phyloP scores from a whole-genome alignment of 92 coral and sea anemone genomes.

The Palythoa caribaeorum region DNA sequence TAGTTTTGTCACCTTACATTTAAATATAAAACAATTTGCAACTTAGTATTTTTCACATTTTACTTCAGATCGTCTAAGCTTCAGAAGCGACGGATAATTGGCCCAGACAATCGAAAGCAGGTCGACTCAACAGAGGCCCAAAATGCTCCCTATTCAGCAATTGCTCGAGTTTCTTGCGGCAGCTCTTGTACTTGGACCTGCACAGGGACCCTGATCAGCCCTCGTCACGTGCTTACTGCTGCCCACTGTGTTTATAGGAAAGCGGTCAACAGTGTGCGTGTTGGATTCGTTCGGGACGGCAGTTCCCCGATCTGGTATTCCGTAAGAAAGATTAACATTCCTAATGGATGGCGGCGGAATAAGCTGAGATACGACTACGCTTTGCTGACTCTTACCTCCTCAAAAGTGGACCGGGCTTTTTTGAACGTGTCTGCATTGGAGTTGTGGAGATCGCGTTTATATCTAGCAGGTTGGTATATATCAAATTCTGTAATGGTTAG shows the following conservation, averaged over 20 bases:
- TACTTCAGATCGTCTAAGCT: not conserved
- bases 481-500: not conserved
- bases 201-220: constrained; percentile 75
- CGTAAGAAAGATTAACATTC: constrained; percentile 48
- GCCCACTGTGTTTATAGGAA: constrained; percentile 79
- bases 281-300: constrained; percentile 75
- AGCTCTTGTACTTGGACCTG: constrained; percentile 73
- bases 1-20: too few species aligned
- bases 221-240: constrained; percentile 83
- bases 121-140: constrained; percentile 58
- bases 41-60: not conserved
- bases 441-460: constrained; percentile 1
- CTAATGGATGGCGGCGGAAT: constrained; percentile 37
- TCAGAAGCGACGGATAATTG: constrained; percentile 18
- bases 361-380: constrained; percentile 32
- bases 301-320: constrained; percentile 68
- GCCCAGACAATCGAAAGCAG: not conserved
- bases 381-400: constrained; percentile 5
- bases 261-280: constrained; percentile 53
- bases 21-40: not conserved
- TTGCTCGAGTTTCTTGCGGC: constrained; percentile 77
- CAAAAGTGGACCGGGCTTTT: not conserved
- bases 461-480: constrained; percentile 34
- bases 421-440: not conserved
- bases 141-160: constrained; percentile 66